Conservation (phyloP, 2,113 vertebrate genomes). For the Emydura subglobosa region DNA sequence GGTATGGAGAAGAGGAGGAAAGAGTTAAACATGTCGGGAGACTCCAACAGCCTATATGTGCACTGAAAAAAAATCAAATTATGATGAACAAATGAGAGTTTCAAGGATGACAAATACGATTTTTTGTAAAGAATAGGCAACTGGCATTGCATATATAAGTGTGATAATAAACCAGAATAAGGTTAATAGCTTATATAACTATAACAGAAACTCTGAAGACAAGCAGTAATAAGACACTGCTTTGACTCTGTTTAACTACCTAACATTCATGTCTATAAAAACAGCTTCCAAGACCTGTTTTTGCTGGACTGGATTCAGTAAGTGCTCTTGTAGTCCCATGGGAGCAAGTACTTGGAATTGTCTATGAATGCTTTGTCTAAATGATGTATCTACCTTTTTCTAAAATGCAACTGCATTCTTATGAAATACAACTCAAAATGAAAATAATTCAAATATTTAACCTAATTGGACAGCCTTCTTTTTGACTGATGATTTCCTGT, state of each 20-base stretch:
- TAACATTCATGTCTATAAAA: slow-evolving; percentile 69
- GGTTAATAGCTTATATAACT: slow-evolving; percentile 11
- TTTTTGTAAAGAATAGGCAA: slow-evolving; percentile 29
- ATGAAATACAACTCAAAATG: not conserved
- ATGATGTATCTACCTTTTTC: not conserved
- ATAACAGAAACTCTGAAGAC: slow-evolving; percentile 64
- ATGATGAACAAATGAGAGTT: slow-evolving; percentile 33
- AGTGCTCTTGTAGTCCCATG: slow-evolving; percentile 42
- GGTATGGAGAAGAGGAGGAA: not conserved
- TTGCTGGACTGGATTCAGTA: slow-evolving; percentile 56
- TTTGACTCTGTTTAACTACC: slow-evolving; percentile 51
- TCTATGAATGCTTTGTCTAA: slow-evolving; percentile 33
- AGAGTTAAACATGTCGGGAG: accelerated
- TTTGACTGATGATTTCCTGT: not conserved
- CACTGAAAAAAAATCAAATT: slow-evolving; percentile 2
- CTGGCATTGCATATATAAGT: slow-evolving; percentile 31
- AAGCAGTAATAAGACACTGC: slow-evolving; percentile 51
- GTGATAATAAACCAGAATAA: slow-evolving; percentile 57
- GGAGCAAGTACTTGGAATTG: slow-evolving; percentile 48
- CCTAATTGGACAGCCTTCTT: not conserved
- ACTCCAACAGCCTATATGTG: slow-evolving; percentile 5
- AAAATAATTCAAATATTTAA: not conserved
- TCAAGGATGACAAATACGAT: slow-evolving; percentile 47
- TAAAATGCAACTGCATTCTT: not conserved
- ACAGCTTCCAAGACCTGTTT: slow-evolving; percentile 65